Evolutionary conservation across 2,797 vertebrate species (phyloP).

Genomic region (Peromyscus nudipes): DNA sequence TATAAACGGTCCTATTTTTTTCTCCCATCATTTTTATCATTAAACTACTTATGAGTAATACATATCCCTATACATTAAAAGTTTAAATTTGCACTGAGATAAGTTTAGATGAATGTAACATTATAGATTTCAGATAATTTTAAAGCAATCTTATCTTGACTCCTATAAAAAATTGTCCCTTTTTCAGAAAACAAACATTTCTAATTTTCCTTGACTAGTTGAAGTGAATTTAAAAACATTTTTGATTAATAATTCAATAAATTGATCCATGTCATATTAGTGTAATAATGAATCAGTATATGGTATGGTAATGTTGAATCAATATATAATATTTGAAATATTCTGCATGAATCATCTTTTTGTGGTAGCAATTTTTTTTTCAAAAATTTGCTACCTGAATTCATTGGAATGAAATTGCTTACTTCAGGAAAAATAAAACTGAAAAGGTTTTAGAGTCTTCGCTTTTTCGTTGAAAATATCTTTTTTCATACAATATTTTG

Average conservation of each 20-base stretch:
- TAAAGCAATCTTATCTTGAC: background rate
- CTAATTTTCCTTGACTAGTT: background rate
- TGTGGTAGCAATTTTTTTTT: background rate
- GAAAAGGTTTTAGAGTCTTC: background rate
- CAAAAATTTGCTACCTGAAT: background rate
- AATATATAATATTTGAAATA: background rate
- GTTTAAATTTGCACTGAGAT: background rate
- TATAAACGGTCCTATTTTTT: constrained; percentile 20
- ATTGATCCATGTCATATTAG: background rate
- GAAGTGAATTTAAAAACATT: background rate
- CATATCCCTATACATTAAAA: background rate
- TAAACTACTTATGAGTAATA: constrained; percentile 21
- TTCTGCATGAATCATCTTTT: background rate
- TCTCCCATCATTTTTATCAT: constrained; percentile 26
- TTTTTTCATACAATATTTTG: background rate
- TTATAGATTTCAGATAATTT: background rate
- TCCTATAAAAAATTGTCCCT: background rate
- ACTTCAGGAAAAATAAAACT: background rate
- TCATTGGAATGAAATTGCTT: background rate
- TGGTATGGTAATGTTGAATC: background rate
- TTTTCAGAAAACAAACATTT: background rate
- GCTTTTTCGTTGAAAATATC: background rate
- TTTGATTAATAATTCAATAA: background rate
- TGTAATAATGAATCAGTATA: too few species aligned
- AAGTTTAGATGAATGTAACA: background rate